Conservation (phyloP, 2,113 vertebrate species). For the Catharus minimus region DNA sequence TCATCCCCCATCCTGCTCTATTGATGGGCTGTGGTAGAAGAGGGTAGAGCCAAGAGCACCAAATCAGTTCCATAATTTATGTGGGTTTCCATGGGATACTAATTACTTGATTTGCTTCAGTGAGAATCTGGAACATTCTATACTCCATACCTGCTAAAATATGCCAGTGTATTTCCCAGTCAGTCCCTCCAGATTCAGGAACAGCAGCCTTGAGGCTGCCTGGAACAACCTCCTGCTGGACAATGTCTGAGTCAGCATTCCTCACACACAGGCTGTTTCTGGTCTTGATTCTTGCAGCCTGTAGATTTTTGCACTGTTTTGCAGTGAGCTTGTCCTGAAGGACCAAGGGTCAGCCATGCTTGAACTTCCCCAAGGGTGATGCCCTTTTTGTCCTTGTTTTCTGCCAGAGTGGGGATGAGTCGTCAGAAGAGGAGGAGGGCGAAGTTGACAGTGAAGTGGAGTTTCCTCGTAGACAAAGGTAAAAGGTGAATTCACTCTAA, state of each 20-base stretch:
- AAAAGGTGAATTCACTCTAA: slow-evolving; percentile 46
- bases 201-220: not conserved
- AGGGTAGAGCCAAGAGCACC: not conserved
- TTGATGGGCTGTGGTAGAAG: not conserved
- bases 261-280: not conserved
- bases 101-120: not conserved
- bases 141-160: not conserved
- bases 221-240: not conserved
- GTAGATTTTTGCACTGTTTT: not conserved
- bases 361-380: not conserved
- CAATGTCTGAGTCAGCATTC: not conserved
- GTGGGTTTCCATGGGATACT: not conserved
- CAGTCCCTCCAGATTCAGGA: not conserved
- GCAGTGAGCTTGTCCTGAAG: not conserved
- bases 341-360: not conserved
- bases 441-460: slow-evolving; percentile 99
- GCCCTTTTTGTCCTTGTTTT: not conserved
- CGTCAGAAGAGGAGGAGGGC: slow-evolving; percentile 97
- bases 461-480: slow-evolving; percentile 97
- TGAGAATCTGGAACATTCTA: not conserved
- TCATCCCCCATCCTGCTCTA: not conserved
- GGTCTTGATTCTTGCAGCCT: not conserved
- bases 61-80: not conserved
- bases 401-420: slow-evolving; percentile 89
- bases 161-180: not conserved